Evolutionary conservation across 2,888 invertebrate genomes (phyloP).

Genomic region (Diaprepes abbreviatus): DNA sequence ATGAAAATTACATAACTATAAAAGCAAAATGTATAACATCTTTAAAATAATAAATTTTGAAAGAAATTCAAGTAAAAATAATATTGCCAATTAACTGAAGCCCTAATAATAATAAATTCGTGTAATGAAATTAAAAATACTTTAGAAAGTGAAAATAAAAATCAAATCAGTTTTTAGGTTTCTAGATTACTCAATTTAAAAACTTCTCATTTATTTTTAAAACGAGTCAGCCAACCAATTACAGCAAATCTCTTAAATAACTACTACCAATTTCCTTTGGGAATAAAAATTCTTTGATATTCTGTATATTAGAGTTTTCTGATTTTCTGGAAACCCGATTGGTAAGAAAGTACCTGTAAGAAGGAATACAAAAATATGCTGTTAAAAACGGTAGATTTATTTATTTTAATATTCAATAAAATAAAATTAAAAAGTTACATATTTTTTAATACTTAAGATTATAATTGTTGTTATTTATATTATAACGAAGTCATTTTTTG

Average conservation of each 20-base stretch:
- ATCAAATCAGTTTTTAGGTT: background rate
- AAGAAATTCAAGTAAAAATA: too few species aligned
- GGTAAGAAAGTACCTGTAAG: background rate
- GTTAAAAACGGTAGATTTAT: too few species aligned
- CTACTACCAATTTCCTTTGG: slow-evolving; percentile 4
- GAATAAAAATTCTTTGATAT: slow-evolving; percentile 20
- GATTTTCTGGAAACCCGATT: background rate
- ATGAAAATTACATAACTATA: too few species aligned
- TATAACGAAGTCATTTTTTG: too few species aligned
- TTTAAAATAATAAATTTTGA: too few species aligned
- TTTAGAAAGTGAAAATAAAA: background rate
- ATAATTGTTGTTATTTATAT: too few species aligned
- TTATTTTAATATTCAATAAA: too few species aligned
- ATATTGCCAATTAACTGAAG: background rate
- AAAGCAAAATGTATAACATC: too few species aligned
- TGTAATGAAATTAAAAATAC: background rate
- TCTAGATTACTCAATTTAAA: background rate
- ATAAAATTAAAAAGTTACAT: too few species aligned
- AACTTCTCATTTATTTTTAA: background rate
- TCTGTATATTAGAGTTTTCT: slow-evolving; percentile 13
- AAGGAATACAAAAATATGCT: background rate
- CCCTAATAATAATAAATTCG: background rate
- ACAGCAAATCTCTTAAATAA: slow-evolving; percentile 1
- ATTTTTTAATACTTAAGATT: too few species aligned
- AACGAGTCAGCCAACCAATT: background rate